A percentile compares a stretch with the other conserved stretches of the same genome.
phyloP scores from a whole-genome alignment of 1,140 invertebrate genomes.

The Microplitis mediator region DNA sequence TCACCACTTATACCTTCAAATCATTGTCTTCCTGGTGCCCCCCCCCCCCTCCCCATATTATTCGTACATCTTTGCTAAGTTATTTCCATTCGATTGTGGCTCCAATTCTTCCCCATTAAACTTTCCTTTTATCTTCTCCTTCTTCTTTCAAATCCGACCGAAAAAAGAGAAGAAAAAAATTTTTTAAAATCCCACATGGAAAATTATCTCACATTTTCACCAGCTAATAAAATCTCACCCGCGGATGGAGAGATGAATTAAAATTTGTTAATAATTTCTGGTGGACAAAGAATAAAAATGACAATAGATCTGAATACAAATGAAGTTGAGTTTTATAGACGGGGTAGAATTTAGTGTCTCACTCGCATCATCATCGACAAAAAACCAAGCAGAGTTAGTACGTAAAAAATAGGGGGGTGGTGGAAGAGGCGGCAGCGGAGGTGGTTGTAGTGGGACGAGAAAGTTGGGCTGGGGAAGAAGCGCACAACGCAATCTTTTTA shows the following conservation, averaged over 20 bases:
- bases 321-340: not conserved
- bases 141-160: not conserved
- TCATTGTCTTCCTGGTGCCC: conserved; percentile 16
- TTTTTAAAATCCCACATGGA: not conserved
- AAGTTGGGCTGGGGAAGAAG: conserved; percentile 4
- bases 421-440: conserved; percentile 20
- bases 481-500: conserved; percentile 56
- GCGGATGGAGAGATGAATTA: no score
- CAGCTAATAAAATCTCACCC: no score
- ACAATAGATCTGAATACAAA: conserved; percentile 11
- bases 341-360: not conserved
- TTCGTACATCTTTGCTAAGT: conserved; percentile 4
- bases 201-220: no score
- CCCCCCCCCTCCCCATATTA: not conserved
- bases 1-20: conserved; percentile 9
- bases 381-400: not conserved
- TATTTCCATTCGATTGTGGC: conserved; percentile 20
- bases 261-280: not conserved
- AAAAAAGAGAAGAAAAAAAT: not conserved
- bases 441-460: not conserved
- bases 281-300: not conserved
- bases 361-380: not conserved
- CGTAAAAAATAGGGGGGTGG: conserved; percentile 9
- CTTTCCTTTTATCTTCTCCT: not conserved
- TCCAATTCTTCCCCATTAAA: not conserved